Base-by-base conservation (phyloP, 1,140 invertebrate genomes). In the Schlechtendalia chinensis region DNA sequence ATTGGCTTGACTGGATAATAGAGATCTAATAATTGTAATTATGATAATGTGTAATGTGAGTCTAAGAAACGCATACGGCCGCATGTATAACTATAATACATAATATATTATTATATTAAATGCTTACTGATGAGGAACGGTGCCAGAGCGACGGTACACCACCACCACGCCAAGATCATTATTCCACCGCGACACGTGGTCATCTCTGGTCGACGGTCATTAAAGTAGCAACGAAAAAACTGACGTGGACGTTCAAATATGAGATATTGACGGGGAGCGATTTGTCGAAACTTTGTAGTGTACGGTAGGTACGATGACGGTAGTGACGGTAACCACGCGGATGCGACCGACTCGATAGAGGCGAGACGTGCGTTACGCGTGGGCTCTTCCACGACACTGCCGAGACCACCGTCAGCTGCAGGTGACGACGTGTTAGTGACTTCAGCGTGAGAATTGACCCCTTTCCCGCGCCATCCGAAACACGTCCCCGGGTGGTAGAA, bases 91-190 rank as follows among this genome's bases (percentile, higher is more conserved):
- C 12, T 27, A 27, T 12, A 24, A 5, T 24, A 24, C 14, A 56
- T 8, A 54, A 1, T 1, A 17, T 54, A 5, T 4, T 10, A 39
- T 39, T 39, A 39, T 39, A 59, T 4, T 65, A 17, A 12, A n/a
- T 16, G 24, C 65, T 69, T 47, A 69, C 65, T 39, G 39, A 69
- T 69, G 39, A 69, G n/a, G 39, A 69, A 69, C n/a, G n/a, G 65
- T n/a, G n/a, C 12, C 12, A 69, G 6, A 47, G 39, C 39, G 12
- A 16, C 39, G 22, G 65, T 69, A 6, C 11, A 69, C 65, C 65
- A 69, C 65, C 65, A 47, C 65, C 65, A 69, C 39, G 65, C 47
- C n/a, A n/a, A 47, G 19, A 29, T 69, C 32, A 39, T 1, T 19
- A 6, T 22, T 65, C 63, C 4, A 12, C 65, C 39, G 39, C 39